A percentile compares a stretch with the other conserved stretches of the same genome.
phyloP scores from a whole-genome alignment of 1,140 invertebrate genomes.

The Bemisia tabaci region DNA sequence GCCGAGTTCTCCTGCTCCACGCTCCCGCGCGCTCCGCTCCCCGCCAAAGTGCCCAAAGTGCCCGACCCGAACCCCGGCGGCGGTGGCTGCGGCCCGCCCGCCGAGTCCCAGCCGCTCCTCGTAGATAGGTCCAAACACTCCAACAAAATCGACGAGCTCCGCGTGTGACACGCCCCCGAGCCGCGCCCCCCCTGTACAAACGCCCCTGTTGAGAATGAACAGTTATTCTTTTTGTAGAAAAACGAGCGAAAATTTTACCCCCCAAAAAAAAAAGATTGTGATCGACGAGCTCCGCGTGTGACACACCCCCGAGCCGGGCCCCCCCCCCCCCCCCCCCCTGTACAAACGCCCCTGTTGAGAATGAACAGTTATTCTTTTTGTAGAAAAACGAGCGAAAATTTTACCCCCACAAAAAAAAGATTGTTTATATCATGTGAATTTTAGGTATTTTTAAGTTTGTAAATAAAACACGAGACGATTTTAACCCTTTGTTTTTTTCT shows the following conservation, averaged over 20 bases:
- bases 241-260: neutral
- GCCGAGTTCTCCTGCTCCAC: slow-evolving; percentile 5
- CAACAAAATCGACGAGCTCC: slow-evolving; percentile 18
- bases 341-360: slow-evolving; percentile 5
- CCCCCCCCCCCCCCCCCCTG: slow-evolving; percentile 7
- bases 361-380: neutral
- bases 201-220: neutral
- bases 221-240: neutral
- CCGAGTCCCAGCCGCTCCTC: slow-evolving; percentile 22
- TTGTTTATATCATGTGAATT: too few species aligned
- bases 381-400: neutral
- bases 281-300: slow-evolving; percentile 20
- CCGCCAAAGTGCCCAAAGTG: slow-evolving; percentile 18
- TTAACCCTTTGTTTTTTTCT: too few species aligned
- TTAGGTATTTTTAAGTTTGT: neutral
- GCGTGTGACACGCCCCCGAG: slow-evolving; percentile 23
- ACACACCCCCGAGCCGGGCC: slow-evolving; percentile 18
- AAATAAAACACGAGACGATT: neutral
- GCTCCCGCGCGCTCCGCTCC: slow-evolving; percentile 16
- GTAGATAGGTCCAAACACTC: slow-evolving; percentile 9
- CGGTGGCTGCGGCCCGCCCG: slow-evolving; percentile 1
- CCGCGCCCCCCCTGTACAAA: slow-evolving; percentile 7
- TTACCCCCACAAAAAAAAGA: neutral
- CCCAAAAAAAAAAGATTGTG: neutral
- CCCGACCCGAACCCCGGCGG: slow-evolving; percentile 3